Evolutionary conservation across 2,113 vertebrate genomes (phyloP), one percentile per base, ranked within the genome.

Genomic region (Isichthys henryi): DNA sequence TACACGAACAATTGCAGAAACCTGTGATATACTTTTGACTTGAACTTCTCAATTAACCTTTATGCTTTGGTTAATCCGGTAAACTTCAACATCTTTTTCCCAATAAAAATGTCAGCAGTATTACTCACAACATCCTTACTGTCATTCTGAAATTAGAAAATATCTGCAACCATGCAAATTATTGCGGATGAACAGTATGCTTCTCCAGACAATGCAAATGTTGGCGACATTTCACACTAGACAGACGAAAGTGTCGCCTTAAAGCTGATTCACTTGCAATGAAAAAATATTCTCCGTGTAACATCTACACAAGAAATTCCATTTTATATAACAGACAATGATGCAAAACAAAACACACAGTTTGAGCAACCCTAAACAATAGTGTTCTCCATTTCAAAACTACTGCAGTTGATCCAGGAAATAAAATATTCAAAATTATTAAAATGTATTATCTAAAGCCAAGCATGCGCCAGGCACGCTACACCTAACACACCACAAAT

Each of bases 391-490:
- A 31, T 31, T 70, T 70, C 62, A 70, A 70, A 70, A 70, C 23
- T 27, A 23, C 19, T n/a, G 35, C 77, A 70, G 15, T 66, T 87
- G 35, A 15, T 21, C 87, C 62, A 23, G 87, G 53, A 89, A 89
- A 89, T 82, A 46, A 31, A 82, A 80, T 88, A 52, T 88, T 88
- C 88, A 88, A 88, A 88, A 53, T 74, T 88, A 88, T 82, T 88
- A 45, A 88, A 88, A 82, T 82, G 5, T 52, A 9, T 43, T 15
- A 53, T 50, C 21, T 27, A 88, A 49, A 88, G 46, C 15, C n/a
- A 3, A 19, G 50, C 9, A 9, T 27, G 23, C 13, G 7, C n/a
- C 17, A 17, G 3, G 48, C 45, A 85, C 3, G 1, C 21, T 13
- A 80, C 74, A 43, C 31, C 46, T 15, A 48, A 48, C 82, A 49